A percentile compares a stretch with the other conserved stretches of the same genome.
phyloP scores from a whole-genome alignment of 53 echinoderm and acorn worm species.

The Paracentrotus lividus region DNA sequence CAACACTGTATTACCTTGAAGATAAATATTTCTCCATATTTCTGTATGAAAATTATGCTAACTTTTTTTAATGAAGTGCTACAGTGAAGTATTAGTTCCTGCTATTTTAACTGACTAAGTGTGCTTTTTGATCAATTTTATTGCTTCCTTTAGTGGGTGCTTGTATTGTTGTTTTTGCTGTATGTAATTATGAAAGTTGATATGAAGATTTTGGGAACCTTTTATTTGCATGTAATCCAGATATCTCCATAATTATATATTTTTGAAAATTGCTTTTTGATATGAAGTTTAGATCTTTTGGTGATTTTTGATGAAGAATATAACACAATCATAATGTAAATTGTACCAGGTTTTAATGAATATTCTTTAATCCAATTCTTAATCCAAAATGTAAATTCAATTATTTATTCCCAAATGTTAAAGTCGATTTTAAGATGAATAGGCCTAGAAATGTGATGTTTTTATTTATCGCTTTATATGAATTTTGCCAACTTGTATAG shows the following conservation, averaged over 20 bases:
- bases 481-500: constrained; percentile 44
- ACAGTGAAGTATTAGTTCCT: background rate
- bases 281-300: background rate
- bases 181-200: background rate
- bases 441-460: background rate
- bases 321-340: background rate
- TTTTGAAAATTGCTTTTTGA: background rate
- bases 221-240: constrained; percentile 34
- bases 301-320: background rate
- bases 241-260: background rate
- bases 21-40: constrained; percentile 3
- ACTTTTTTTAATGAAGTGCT: background rate
- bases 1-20: constrained; percentile 23
- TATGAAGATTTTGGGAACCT: constrained; percentile 13
- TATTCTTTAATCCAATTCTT: background rate
- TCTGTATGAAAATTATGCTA: background rate
- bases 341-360: background rate
- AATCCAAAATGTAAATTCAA: too few relatives aligned
- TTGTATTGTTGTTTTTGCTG: constrained; percentile 30
- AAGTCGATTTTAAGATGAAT: background rate
- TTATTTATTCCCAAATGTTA: too few relatives aligned
- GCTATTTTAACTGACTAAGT: background rate
- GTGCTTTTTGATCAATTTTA: constrained; percentile 13
- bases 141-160: background rate
- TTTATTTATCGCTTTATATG: background rate